Conservation (phyloP, 53 echinoderm and acorn worm species). For the Zoroaster sp. region DNA sequence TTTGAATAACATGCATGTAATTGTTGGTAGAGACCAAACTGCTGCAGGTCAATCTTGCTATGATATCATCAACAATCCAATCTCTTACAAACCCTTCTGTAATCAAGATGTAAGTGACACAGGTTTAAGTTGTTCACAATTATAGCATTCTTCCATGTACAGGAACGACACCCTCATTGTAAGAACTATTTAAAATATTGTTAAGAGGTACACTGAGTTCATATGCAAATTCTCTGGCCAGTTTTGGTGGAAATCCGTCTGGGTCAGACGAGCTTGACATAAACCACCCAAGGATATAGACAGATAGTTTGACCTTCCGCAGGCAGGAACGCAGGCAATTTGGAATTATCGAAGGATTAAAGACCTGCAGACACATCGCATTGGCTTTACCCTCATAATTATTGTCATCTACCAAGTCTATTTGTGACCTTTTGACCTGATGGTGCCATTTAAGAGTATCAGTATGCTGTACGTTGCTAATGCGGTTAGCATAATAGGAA, state of each 20-base stretch:
- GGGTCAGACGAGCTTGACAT: neutral
- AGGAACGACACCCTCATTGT: neutral
- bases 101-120: neutral
- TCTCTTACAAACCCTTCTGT: neutral
- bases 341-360: neutral
- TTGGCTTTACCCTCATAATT: neutral
- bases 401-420: neutral
- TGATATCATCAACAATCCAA: neutral
- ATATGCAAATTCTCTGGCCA: constrained; percentile 42
- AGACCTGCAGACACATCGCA: constrained; percentile 12
- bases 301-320: neutral
- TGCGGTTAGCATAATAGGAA: no score
- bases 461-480: no score
- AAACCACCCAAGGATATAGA: constrained; percentile 33
- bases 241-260: neutral
- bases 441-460: constrained; percentile 7
- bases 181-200: constrained; percentile 26
- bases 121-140: neutral
- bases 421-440: neutral
- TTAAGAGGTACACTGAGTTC: constrained; percentile 9
- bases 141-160: constrained; percentile 29
- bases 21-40: neutral
- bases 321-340: constrained; percentile 25
- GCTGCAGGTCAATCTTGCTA: neutral
- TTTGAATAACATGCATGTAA: neutral